Evolutionary conservation across 2,888 invertebrate species (phyloP), one percentile per base, ranked within the genome.

Genomic region (Auanema sp.): DNA sequence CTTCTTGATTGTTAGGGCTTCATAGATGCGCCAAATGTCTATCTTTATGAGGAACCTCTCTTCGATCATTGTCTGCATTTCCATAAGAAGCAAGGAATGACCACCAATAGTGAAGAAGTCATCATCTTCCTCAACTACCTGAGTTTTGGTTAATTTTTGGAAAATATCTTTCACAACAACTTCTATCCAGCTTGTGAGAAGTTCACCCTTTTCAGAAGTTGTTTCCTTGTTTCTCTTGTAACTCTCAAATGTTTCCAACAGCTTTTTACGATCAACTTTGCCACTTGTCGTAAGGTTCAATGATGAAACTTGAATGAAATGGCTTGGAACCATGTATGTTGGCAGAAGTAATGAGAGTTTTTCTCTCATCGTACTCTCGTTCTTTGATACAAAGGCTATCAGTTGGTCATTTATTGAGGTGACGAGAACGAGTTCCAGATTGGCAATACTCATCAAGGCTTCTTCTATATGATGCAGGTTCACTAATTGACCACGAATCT

Each of bases 71-170:
- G 69, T 58, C 47, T 73, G 66, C 1, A 81, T 58, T 58, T 69
- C 62, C 49, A 80, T 66, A 8, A 79, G 59, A 2, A 69, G 63
- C 21, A 80, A 61, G 0, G 80, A 80, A 53, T 80, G 75, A 12
- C 80, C 80, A 12, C 80, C 80, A 8, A 71, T 51, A 14, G 63
- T 54, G 52, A 78, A 74, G 55, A 80, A 79, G 44, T 71, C 70
- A 5, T 69, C 72, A 0, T 44, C 42, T 0, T 64, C n/a, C 11
- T 47, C 40, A n/a, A 52, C 25, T 25, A 24, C 47, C n/a, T 64
- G 53, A 5, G 14, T 57, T 10, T 62, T 47, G 1, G 57, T 25
- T n/a, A 44, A 24, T 10, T 49, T 18, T 8, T 4, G 8, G 23
- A 57, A 62, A 10, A 57, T 40, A 6, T 2, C 16, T 12, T 24